These are phyloP conservation scores for Stomatorhinus ivindoensis DNA, from an alignment of 2,113 vertebrate species.

Conservation along the genomic window DNA sequence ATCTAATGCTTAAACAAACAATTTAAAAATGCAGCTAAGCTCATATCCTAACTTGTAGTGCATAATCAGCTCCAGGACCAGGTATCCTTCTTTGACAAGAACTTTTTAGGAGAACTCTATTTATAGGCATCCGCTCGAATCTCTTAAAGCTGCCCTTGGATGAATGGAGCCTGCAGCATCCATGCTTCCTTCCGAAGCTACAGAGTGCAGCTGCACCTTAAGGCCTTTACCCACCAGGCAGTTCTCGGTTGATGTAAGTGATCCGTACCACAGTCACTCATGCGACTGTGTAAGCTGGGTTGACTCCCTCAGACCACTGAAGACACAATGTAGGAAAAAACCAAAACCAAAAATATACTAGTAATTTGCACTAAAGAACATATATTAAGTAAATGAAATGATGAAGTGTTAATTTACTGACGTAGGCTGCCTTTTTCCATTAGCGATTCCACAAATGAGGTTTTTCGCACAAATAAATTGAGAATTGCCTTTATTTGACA, in stretches of 20 bases:
- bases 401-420: neutral
- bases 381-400: neutral
- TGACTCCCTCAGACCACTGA: neutral
- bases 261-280: neutral
- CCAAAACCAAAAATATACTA: neutral
- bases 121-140: neutral
- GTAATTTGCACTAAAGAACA: neutral
- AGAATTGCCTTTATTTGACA: neutral
- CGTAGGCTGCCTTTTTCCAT: neutral
- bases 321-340: neutral
- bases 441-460: neutral
- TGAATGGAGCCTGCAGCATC: neutral
- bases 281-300: neutral
- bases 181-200: neutral
- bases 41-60: neutral
- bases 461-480: neutral
- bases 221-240: neutral
- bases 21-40: neutral
- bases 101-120: neutral
- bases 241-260: neutral
- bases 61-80: neutral
- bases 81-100: neutral
- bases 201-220: neutral
- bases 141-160: neutral
- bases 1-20: neutral